Evolutionary conservation across 2,888 invertebrate genomes (phyloP).

Genomic region (Pterobdella sp.): DNA sequence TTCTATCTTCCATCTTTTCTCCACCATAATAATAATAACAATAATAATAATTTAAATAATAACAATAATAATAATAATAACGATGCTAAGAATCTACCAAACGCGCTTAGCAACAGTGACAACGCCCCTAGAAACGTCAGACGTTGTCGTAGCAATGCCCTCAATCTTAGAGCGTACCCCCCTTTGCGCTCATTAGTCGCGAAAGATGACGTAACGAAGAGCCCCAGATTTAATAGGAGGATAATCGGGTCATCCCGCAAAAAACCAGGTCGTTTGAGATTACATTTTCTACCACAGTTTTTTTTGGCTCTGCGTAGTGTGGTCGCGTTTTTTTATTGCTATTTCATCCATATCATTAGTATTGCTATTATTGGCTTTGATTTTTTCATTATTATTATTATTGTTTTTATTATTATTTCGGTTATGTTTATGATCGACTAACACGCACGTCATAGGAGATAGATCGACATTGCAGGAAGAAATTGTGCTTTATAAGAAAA

Average conservation of each 20-base stretch:
- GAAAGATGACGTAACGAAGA: slow-evolving; percentile 43
- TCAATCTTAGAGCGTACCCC: slow-evolving; percentile 77
- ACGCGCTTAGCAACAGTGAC: no score
- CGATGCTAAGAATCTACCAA: no score
- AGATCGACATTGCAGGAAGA: slow-evolving; percentile 33
- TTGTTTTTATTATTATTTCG: no score
- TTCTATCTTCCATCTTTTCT: slow-evolving; percentile 27
- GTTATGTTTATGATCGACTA: no score
- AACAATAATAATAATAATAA: background rate
- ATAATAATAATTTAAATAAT: background rate
- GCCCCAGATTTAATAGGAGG: slow-evolving; percentile 41
- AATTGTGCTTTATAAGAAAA: slow-evolving; percentile 32
- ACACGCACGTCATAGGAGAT: no score
- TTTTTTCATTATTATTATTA: no score
- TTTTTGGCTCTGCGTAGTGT: no score
- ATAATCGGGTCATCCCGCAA: slow-evolving; percentile 32
- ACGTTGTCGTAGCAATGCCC: slow-evolving; percentile 53
- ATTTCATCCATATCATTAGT: no score
- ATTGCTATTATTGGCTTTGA: no score
- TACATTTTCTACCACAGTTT: no score
- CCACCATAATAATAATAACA: background rate
- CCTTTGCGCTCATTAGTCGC: slow-evolving; percentile 63
- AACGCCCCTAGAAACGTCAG: background rate
- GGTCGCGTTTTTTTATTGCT: no score
- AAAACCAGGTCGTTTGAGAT: slow-evolving; percentile 34